phyloP scores from a whole-genome alignment of 2,113 vertebrate species.

The Gallinago undulata region DNA sequence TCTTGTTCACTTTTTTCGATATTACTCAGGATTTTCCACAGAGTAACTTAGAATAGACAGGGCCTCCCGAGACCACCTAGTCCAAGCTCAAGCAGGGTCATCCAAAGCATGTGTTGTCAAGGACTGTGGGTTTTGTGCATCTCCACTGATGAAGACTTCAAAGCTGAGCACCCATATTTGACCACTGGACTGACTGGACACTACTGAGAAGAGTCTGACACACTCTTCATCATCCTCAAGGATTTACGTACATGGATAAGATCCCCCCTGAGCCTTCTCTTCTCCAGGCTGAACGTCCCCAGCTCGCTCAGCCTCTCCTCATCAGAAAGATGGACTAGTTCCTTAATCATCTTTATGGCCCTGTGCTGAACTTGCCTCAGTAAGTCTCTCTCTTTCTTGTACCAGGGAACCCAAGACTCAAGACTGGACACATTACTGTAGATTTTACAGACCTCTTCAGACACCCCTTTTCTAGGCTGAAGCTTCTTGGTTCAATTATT shows the following conservation, averaged over 20 bases:
- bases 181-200: neutral
- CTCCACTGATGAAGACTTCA: neutral
- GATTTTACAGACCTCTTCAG: neutral
- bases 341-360: neutral
- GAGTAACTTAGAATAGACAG: neutral
- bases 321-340: neutral
- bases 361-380: neutral
- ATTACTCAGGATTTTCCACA: neutral
- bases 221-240: neutral
- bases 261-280: neutral
- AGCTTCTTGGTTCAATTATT: neutral
- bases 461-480: neutral
- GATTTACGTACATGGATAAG: fast-evolving
- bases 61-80: neutral
- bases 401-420: neutral
- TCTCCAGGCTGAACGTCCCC: neutral
- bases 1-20: neutral
- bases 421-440: neutral
- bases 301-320: neutral
- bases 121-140: neutral
- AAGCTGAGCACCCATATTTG: fast-evolving
- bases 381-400: neutral
- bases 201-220: neutral
- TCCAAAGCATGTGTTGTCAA: neutral
- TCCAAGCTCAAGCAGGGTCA: neutral